Conservation (phyloP, 2,888 invertebrate species). For the Lymantria dispar region DNA sequence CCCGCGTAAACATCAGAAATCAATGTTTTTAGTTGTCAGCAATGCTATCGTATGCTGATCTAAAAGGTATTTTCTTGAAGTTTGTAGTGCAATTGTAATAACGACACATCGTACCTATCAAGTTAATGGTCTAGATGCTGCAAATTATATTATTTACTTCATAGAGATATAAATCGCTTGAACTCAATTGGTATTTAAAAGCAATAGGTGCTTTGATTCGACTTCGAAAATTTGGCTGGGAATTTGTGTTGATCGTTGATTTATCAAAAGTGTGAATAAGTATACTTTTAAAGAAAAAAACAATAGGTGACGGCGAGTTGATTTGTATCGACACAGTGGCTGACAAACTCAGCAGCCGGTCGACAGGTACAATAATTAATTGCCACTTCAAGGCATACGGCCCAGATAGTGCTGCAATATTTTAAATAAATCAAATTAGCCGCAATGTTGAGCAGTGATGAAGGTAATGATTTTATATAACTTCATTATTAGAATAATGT, state of each 20-base stretch:
- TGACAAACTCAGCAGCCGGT: constrained; percentile 17
- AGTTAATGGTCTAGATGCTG: no score
- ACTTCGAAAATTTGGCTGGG: constrained; percentile 28
- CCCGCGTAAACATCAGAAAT: no score
- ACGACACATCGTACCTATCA: no score
- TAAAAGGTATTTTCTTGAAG: no score
- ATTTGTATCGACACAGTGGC: constrained; percentile 33
- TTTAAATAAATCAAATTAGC: constrained; percentile 20
- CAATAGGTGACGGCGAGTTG: constrained; percentile 29
- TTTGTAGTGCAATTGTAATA: no score
- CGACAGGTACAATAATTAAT: constrained; percentile 60
- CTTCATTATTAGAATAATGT: no score
- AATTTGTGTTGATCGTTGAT: constrained; percentile 29
- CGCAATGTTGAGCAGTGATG: no score
- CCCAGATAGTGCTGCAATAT: constrained; percentile 28
- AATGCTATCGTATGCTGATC: no score
- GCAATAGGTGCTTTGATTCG: constrained; percentile 8
- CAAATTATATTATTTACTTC: no score
- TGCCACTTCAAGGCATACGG: constrained; percentile 39
- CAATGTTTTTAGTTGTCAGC: no score
- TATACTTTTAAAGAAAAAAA: constrained; percentile 31
- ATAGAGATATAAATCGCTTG: not conserved
- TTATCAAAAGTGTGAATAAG: constrained; percentile 40
- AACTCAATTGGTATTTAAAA: not conserved
- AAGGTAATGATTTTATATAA: no score